These are phyloP conservation scores for Acropora yongei DNA, from an alignment of 64 coral and sea anemone genomes.

Conservation along the genomic window DNA sequence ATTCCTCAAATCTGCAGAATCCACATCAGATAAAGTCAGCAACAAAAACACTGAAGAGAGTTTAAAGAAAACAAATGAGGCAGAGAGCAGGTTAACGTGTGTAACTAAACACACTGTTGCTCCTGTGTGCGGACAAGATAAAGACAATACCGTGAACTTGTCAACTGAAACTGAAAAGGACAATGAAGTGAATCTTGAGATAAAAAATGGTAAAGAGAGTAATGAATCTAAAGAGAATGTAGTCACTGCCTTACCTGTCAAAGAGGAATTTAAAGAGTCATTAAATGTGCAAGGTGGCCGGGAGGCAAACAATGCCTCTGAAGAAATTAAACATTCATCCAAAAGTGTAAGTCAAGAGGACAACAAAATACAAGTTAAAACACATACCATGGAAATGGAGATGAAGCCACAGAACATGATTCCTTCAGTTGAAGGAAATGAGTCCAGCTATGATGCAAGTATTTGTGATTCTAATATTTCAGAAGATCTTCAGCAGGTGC, in stretches of 20 bases:
- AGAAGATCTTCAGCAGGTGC: background rate
- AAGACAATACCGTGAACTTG: background rate
- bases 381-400: background rate
- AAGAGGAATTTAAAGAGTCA: background rate
- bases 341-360: background rate
- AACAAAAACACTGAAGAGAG: background rate
- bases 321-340: background rate
- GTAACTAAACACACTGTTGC: background rate
- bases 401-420: background rate
- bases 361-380: background rate
- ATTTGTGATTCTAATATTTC: constrained; percentile 1
- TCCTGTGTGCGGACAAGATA: background rate
- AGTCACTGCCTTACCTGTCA: background rate
- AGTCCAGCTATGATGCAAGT: background rate
- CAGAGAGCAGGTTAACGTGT: background rate
- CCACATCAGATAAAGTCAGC: background rate
- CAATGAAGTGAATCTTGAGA: background rate
- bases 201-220: background rate
- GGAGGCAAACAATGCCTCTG: background rate
- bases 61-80: background rate
- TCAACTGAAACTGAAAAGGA: background rate
- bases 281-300: background rate
- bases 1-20: background rate
- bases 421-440: background rate
- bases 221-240: background rate